These are phyloP conservation scores for Sclerodermus sp. DNA, from an alignment of 2,888 invertebrate species.

Conservation along the genomic window DNA sequence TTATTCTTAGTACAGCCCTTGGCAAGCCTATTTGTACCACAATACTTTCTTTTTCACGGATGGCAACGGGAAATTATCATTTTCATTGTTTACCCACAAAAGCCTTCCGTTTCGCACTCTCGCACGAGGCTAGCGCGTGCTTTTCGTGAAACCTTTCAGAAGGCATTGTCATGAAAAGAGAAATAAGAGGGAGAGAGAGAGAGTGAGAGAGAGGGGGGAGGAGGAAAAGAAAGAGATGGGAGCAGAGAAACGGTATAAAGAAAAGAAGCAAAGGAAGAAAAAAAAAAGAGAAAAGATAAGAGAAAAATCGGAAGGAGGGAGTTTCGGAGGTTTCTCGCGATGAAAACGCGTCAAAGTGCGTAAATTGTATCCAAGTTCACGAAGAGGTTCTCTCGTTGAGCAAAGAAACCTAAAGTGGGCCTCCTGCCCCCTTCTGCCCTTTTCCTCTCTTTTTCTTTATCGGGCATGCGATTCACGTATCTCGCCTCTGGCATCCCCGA, in stretches of 20 bases:
- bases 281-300: too few species aligned
- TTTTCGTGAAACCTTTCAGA: background rate
- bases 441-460: slow-evolving; percentile 16
- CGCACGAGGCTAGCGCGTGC: background rate
- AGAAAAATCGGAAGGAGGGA: too few species aligned
- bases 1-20: too few species aligned
- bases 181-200: background rate
- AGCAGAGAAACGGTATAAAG: too few species aligned
- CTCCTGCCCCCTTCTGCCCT: background rate
- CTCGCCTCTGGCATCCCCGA: slow-evolving; percentile 25
- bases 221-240: too few species aligned
- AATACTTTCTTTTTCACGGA: too few species aligned
- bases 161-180: background rate
- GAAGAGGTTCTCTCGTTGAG: too few species aligned
- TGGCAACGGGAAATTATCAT: too few species aligned
- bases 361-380: too few species aligned
- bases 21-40: too few species aligned
- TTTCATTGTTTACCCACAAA: background rate
- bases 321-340: background rate
- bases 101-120: background rate
- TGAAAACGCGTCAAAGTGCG: too few species aligned
- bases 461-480: slow-evolving; percentile 25
- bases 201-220: background rate
- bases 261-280: background rate
- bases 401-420: background rate